phyloP scores from a whole-genome alignment of 1,140 invertebrate species.

The Geopemphigus sp. region DNA sequence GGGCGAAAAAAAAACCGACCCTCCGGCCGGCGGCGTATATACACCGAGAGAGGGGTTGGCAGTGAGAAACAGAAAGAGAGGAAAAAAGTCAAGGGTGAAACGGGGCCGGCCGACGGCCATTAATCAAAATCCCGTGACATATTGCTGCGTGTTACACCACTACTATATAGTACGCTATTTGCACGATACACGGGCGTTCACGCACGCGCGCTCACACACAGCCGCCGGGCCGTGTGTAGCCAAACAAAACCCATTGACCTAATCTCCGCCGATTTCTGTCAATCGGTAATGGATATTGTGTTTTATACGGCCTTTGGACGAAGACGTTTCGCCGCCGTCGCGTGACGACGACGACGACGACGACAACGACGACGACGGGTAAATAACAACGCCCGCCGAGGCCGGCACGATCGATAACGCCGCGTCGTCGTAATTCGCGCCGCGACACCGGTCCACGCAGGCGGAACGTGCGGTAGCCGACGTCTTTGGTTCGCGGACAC shows the following conservation, averaged over 20 bases:
- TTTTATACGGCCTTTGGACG: too few relatives aligned
- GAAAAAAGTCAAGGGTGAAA: conserved; percentile 47
- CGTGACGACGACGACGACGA: background rate
- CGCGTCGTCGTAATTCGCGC: too few relatives aligned
- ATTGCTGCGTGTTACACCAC: conserved; percentile 41
- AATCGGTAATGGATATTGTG: conserved; percentile 31
- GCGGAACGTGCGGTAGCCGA: too few relatives aligned
- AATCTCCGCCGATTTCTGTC: conserved; percentile 29
- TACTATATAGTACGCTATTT: background rate
- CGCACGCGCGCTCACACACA: background rate
- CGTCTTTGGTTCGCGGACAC: too few relatives aligned
- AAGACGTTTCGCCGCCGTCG: too few relatives aligned
- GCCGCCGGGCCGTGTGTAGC: too few relatives aligned
- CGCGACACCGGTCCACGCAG: too few relatives aligned
- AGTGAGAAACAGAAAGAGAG: background rate
- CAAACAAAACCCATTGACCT: conserved; percentile 38
- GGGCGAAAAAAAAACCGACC: conserved; percentile 2
- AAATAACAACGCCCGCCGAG: too few relatives aligned
- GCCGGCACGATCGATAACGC: too few relatives aligned
- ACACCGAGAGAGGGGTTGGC: background rate
- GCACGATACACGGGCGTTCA: too few relatives aligned
- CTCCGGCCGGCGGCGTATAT: background rate
- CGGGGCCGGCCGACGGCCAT: conserved; percentile 49
- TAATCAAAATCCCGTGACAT: conserved; percentile 50
- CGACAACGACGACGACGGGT: background rate